Evolutionary conservation across 2,888 invertebrate species (phyloP).

Genomic region (Unio pictorum): DNA sequence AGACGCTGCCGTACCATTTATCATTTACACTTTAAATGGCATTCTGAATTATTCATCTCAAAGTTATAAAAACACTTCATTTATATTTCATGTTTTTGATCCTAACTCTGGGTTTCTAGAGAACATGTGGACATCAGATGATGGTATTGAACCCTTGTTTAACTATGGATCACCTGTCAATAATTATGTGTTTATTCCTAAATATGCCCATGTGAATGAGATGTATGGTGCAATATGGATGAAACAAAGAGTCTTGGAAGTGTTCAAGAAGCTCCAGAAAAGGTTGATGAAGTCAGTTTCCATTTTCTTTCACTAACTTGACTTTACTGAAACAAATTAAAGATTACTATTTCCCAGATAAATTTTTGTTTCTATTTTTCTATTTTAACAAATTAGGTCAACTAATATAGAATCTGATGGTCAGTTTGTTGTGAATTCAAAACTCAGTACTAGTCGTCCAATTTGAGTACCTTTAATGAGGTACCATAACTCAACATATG

Average conservation of each 20-base stretch:
- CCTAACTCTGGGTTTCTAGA: constrained; percentile 44
- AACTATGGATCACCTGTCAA: constrained; percentile 9
- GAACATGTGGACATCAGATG: constrained; percentile 41
- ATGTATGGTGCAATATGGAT: constrained; percentile 42
- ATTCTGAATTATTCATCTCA: constrained; percentile 30
- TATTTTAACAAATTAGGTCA: no score
- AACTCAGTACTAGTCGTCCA: no score
- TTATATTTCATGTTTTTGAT: constrained; percentile 45
- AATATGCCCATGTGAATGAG: constrained; percentile 20
- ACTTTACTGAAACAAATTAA: no score
- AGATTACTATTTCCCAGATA: no score
- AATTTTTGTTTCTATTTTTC: no score
- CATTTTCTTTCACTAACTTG: no score
- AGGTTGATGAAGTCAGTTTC: no score
- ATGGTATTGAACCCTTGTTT: constrained; percentile 24
- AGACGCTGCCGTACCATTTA: constrained; percentile 28
- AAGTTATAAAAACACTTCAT: constrained; percentile 20
- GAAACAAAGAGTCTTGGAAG: constrained; percentile 18
- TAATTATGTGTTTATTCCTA: constrained; percentile 39
- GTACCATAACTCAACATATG: no score
- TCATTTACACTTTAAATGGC: constrained; percentile 34
- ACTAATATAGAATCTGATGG: no score
- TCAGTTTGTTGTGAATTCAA: no score
- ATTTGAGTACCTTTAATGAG: no score
- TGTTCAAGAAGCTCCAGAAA: no score